Percentiles rank a stretch among this genome's conserved stretches.
Evolutionary conservation across 2,888 invertebrate genomes (phyloP).

Genomic region (Lasioglossum villosulum): DNA sequence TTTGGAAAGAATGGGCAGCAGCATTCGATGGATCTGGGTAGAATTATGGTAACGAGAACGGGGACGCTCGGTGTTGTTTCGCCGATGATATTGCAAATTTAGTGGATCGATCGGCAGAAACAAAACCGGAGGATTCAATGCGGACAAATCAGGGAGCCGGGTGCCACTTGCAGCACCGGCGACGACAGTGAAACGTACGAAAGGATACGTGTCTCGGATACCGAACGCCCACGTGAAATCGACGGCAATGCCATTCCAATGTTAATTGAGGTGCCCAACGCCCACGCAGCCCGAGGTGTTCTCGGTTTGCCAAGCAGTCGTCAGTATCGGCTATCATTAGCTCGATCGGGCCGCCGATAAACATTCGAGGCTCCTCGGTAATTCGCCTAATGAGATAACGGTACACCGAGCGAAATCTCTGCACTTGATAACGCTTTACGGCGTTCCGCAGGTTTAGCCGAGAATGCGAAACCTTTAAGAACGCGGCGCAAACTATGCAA

Average conservation of each 20-base stretch:
- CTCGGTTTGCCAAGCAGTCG: conserved; percentile 56
- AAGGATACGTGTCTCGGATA: conserved; percentile 69
- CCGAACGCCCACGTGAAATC: conserved; percentile 69
- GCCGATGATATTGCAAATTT: neutral
- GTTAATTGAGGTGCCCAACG: conserved; percentile 75
- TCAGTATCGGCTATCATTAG: conserved; percentile 68
- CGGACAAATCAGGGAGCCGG: conserved; percentile 49
- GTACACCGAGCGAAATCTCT: conserved; percentile 44
- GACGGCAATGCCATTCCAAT: conserved; percentile 75
- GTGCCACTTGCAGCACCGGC: conserved; percentile 63
- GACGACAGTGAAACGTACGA: conserved; percentile 67
- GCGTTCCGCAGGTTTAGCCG: conserved; percentile 8
- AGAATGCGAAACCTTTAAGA: conserved; percentile 42
- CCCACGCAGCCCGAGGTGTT: conserved; percentile 64
- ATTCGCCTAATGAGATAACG: conserved; percentile 66
- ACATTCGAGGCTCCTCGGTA: conserved; percentile 54
- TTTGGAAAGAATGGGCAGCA: neutral
- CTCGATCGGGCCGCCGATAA: conserved; percentile 64
- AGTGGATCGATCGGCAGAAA: neutral
- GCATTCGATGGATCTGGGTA: too few species aligned
- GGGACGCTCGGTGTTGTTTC: neutral
- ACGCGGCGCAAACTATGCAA: conserved; percentile 30
- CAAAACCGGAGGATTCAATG: neutral
- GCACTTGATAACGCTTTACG: conserved; percentile 44
- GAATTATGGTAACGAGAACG: neutral